Evolutionary conservation across 1,140 invertebrate genomes (phyloP).

Genomic region (Heliconius melpomene): DNA sequence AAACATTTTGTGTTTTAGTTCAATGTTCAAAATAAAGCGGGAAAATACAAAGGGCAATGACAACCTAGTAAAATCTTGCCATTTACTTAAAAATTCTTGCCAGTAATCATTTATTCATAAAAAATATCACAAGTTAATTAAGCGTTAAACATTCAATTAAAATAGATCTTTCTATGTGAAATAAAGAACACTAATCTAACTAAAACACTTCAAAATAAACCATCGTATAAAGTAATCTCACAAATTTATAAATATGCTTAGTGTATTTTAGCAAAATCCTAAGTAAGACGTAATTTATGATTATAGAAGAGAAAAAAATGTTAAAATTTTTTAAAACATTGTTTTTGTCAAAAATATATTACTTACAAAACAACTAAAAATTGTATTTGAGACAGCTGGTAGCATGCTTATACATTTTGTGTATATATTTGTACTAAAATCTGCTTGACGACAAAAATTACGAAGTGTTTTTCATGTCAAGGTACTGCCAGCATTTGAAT

Average conservation of each 20-base stretch:
- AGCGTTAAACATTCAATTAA: no score
- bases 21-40: constrained; percentile 14
- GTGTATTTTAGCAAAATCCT: background rate
- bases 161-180: no score
- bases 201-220: background rate
- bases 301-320: background rate
- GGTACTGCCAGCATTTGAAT: background rate
- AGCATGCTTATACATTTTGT: constrained; percentile 19
- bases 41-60: background rate
- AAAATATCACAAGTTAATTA: background rate
- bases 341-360: background rate
- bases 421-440: constrained; percentile 26
- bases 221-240: background rate
- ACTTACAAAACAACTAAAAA: background rate
- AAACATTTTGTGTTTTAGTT: background rate
- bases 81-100: background rate
- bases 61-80: background rate
- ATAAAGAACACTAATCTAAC: no score
- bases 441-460: constrained; percentile 37
- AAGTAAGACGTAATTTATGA: background rate
- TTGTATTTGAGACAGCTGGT: constrained; percentile 22
- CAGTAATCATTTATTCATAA: background rate
- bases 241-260: background rate
- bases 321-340: background rate
- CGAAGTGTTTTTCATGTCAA: constrained; percentile 29